A percentile compares a stretch with the other conserved stretches of the same genome.
These are phyloP conservation scores for Podabrus alpinus DNA, from an alignment of 2,888 invertebrate genomes.

Conservation along the genomic window DNA sequence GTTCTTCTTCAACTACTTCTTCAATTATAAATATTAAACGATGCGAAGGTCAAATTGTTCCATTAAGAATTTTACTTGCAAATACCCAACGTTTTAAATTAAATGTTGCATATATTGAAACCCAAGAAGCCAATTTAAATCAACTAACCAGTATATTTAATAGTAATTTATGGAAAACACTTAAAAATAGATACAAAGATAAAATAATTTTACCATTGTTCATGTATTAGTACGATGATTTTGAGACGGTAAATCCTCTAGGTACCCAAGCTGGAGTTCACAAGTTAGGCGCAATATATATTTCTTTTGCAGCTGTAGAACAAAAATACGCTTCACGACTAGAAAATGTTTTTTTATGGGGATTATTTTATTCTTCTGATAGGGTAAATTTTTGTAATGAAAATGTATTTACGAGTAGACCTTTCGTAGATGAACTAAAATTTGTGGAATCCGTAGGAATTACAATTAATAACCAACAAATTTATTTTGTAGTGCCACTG, in stretches of 20 bases:
- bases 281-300: conserved; percentile 25
- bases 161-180: conserved; percentile 24
- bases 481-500: no score
- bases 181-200: conserved; percentile 14
- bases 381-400: conserved; percentile 18
- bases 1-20: neutral
- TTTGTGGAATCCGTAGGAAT: no score
- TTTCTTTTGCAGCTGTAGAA: conserved; percentile 18
- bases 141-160: conserved; percentile 23
- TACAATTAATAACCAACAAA: no score
- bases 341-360: conserved; percentile 30
- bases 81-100: neutral
- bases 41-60: neutral
- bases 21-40: neutral
- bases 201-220: conserved; percentile 32
- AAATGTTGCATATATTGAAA: conserved; percentile 20
- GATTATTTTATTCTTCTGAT: conserved; percentile 26
- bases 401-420: no score
- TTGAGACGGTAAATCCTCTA: no score
- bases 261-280: conserved; percentile 29
- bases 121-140: conserved; percentile 5
- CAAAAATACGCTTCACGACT: no score
- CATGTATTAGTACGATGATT: conserved; percentile 17
- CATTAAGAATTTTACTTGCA: conserved; percentile 1
- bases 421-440: no score